These are phyloP conservation scores for Zygaena filipendulae DNA, from an alignment of 2,888 invertebrate species.

Conservation along the genomic window DNA sequence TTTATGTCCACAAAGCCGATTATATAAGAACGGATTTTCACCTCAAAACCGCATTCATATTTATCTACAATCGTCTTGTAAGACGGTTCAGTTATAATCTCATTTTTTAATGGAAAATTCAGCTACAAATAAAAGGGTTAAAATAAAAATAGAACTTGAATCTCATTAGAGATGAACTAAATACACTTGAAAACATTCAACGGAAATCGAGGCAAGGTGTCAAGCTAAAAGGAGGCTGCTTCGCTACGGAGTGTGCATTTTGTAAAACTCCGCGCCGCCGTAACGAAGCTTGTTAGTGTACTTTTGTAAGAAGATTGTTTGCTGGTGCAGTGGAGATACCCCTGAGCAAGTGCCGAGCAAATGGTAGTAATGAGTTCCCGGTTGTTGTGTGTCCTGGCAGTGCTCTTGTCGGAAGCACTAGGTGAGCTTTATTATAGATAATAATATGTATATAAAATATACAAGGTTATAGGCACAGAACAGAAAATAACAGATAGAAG, in stretches of 20 bases:
- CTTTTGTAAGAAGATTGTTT: constrained; percentile 54
- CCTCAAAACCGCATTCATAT: constrained; percentile 17
- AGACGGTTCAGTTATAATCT: no score
- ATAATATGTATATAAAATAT: no score
- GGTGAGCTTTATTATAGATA: no score
- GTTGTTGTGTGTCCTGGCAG: constrained; percentile 42
- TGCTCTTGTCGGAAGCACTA: constrained; percentile 31
- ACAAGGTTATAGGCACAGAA: no score
- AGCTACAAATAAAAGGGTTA: no score
- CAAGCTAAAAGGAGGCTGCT: no score
- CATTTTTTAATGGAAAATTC: no score
- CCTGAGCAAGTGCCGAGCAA: constrained; percentile 30
- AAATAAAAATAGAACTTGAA: constrained; percentile 8
- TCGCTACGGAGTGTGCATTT: constrained; percentile 31
- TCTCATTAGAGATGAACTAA: constrained; percentile 20
- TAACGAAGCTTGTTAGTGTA: constrained; percentile 63
- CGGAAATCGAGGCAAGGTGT: constrained; percentile 19
- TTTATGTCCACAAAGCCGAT: constrained; percentile 12
- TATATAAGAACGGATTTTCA: constrained; percentile 26
- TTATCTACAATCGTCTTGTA: constrained; percentile 6
- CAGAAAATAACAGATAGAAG: no score
- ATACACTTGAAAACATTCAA: constrained; percentile 35
- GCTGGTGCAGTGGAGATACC: constrained; percentile 37
- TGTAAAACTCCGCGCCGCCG: constrained; percentile 35
- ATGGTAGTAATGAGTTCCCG: constrained; percentile 59